Percentiles rank a stretch among this genome's conserved stretches.
These are phyloP conservation scores for Polydrusus tereticollis DNA, from an alignment of 2,888 invertebrate species.

Conservation along the genomic window DNA sequence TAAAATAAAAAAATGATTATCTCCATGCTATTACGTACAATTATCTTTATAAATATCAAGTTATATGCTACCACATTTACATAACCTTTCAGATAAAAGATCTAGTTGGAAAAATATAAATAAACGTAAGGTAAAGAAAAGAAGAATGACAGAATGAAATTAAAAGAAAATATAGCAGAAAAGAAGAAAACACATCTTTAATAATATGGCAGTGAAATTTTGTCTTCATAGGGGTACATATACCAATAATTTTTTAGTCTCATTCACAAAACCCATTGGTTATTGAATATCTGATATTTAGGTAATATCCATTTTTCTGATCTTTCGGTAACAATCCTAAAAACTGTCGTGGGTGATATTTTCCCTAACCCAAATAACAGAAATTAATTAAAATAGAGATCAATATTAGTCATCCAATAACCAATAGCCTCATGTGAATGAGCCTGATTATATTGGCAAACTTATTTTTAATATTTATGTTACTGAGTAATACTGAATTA, in stretches of 20 bases:
- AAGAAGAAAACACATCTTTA: constrained; percentile 1
- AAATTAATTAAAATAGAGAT: too few species aligned
- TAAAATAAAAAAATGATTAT: constrained; percentile 11
- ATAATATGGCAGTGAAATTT: constrained; percentile 35
- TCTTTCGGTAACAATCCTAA: too few species aligned
- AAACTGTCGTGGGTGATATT: too few species aligned
- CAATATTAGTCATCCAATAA: too few species aligned
- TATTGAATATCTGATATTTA: too few species aligned
- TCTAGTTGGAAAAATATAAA: background rate
- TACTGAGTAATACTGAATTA: too few species aligned
- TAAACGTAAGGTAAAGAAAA: background rate
- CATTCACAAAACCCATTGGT: too few species aligned
- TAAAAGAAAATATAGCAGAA: background rate
- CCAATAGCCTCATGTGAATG: too few species aligned
- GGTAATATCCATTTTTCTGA: too few species aligned
- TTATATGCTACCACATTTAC: constrained; percentile 17
- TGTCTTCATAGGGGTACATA: background rate
- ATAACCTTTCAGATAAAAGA: background rate
- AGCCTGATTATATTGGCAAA: too few species aligned
- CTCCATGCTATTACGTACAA: constrained; percentile 7
- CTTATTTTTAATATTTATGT: too few species aligned
- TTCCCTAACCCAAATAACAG: too few species aligned
- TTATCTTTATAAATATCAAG: constrained; percentile 11
- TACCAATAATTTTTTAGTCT: background rate
- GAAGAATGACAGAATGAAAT: background rate